These are phyloP conservation scores for Drosophila macrospina DNA, from an alignment of 2,888 invertebrate genomes.

Conservation along the genomic window DNA sequence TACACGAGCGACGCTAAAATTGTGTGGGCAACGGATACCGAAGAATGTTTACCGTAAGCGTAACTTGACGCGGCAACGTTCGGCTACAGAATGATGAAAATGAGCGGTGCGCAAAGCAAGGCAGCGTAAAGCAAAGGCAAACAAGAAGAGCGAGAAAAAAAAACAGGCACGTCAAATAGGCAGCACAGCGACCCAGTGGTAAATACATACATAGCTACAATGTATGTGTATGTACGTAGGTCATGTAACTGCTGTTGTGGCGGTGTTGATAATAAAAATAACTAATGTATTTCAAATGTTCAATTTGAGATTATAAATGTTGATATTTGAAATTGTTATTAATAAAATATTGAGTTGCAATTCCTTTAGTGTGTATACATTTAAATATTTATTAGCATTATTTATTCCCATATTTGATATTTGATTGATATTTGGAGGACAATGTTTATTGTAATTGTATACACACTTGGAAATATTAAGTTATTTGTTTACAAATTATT, in stretches of 20 bases:
- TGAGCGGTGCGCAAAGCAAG: constrained; percentile 59
- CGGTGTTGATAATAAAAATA: constrained; percentile 17
- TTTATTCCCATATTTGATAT: not conserved
- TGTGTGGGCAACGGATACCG: constrained; percentile 46
- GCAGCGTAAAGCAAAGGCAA: constrained; percentile 57
- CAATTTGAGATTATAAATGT: constrained; percentile 2
- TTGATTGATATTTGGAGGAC: not conserved
- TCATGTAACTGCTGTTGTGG: constrained; percentile 35
- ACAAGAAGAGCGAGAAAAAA: constrained; percentile 36
- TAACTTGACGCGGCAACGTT: constrained; percentile 69
- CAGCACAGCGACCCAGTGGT: constrained; percentile 47
- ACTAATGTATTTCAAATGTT: constrained; percentile 1
- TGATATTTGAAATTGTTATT: not conserved
- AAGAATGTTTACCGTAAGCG: constrained; percentile 59
- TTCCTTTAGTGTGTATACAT: not conserved
- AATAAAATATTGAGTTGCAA: not conserved
- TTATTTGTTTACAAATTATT: constrained; percentile 1
- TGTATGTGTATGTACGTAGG: constrained; percentile 17
- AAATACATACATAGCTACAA: constrained; percentile 26
- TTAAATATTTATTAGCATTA: not conserved
- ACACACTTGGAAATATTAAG: not conserved
- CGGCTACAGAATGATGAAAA: constrained; percentile 70
- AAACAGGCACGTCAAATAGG: constrained; percentile 53
- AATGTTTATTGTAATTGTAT: not conserved
- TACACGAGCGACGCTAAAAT: constrained; percentile 58